phyloP scores from a whole-genome alignment of 2,113 vertebrate species.

The Eonycteris spelaea region DNA sequence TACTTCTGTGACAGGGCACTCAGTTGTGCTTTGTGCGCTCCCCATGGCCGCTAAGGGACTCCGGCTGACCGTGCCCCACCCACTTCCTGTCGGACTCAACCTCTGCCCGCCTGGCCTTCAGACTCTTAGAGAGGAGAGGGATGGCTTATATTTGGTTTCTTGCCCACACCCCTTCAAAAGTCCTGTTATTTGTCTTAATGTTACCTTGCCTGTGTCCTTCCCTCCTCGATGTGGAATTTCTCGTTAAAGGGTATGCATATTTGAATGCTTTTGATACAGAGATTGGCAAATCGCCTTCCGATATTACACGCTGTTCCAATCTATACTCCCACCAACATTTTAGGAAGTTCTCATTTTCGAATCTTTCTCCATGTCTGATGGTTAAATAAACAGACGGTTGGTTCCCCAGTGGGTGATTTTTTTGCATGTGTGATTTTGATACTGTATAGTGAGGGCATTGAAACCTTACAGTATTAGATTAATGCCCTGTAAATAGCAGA shows the following conservation, averaged over 20 bases:
- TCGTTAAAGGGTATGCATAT: neutral
- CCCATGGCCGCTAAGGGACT: neutral
- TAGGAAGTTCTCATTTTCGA: neutral
- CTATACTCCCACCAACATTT: neutral
- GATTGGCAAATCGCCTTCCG: neutral
- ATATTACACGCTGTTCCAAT: neutral
- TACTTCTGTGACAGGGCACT: neutral
- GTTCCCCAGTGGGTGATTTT: neutral
- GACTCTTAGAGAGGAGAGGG: neutral
- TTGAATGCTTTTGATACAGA: neutral
- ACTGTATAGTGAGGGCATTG: neutral
- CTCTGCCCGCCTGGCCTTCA: neutral
- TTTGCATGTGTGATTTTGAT: neutral
- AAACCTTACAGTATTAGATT: neutral
- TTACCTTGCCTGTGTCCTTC: neutral
- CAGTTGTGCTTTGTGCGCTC: neutral
- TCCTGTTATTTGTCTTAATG: neutral
- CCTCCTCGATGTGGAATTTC: neutral
- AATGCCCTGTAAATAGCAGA: neutral
- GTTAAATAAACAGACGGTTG: neutral
- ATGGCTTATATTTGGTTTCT: neutral
- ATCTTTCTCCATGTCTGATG: neutral
- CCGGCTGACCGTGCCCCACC: rapidly evolving
- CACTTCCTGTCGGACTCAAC: neutral
- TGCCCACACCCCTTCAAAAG: neutral